Percentiles rank a stretch among this genome's conserved stretches.
Evolutionary conservation across 2,797 vertebrate species (phyloP).

Genomic region (Myotis pilosus): DNA sequence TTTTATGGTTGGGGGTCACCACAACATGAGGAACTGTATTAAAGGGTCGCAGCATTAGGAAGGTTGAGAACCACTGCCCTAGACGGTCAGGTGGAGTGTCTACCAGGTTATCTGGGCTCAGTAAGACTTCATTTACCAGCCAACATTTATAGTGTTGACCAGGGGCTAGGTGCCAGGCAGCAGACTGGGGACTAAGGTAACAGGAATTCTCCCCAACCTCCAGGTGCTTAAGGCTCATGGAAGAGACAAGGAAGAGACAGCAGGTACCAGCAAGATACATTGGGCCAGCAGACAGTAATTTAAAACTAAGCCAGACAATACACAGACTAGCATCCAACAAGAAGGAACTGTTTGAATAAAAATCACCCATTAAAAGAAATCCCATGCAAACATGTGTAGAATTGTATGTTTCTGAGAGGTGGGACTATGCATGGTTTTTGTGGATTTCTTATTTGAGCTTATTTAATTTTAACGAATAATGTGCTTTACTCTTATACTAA

Average conservation of each 20-base stretch:
- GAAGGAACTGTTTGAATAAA: not conserved
- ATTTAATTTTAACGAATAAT: not conserved
- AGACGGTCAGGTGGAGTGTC: not conserved
- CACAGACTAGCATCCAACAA: not conserved
- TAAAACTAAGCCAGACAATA: not conserved
- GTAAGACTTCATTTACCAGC: not conserved
- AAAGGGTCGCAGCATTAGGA: too few species aligned
- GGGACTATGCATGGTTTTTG: not conserved
- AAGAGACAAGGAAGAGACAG: not conserved
- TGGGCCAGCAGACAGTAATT: not conserved
- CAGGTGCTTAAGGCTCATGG: not conserved
- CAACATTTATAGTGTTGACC: not conserved
- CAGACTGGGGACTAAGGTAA: not conserved
- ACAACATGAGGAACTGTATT: too few species aligned
- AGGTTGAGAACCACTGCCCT: too few species aligned
- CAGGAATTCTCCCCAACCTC: not conserved
- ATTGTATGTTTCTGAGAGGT: not conserved
- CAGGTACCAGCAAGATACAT: not conserved
- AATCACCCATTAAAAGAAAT: not conserved
- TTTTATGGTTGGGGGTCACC: too few species aligned
- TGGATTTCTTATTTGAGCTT: slow-evolving; percentile 2
- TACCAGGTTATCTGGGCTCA: not conserved
- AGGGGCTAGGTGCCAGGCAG: too few species aligned
- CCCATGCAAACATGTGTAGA: not conserved
- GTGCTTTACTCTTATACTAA: not conserved